Percentiles rank a stretch among this genome's conserved stretches.
These are phyloP conservation scores for Eumeta japonica DNA, from an alignment of 1,140 invertebrate genomes.

Conservation along the genomic window DNA sequence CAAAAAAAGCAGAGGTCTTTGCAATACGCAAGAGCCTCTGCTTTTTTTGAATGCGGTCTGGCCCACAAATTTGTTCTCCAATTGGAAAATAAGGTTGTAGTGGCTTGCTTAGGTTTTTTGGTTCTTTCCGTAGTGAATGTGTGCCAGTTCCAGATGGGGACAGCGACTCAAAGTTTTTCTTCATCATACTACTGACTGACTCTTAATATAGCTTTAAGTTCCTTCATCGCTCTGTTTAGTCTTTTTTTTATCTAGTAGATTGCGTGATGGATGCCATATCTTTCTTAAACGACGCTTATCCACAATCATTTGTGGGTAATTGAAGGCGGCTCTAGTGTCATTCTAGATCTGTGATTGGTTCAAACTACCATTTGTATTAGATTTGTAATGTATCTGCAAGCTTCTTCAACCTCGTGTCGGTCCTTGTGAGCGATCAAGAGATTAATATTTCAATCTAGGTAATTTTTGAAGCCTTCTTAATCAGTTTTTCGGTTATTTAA, in stretches of 20 bases:
- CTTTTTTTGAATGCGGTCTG: too few species aligned
- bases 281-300: constrained; percentile 8
- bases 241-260: constrained; percentile 3
- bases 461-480: constrained; percentile 5
- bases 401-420: constrained; percentile 3
- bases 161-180: background rate
- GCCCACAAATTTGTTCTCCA: too few species aligned
- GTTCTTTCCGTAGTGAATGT: constrained; percentile 1
- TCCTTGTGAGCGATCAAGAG: constrained; percentile 4
- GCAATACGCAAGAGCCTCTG: too few species aligned
- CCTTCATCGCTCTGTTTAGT: constrained; percentile 4
- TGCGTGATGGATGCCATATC: constrained; percentile 5
- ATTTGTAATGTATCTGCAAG: constrained; percentile 1
- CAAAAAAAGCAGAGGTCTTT: too few species aligned
- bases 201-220: constrained; percentile 2
- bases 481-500: constrained; percentile 8
- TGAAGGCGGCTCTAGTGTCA: background rate
- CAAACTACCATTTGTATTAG: constrained; percentile 4
- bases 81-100: background rate
- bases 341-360: background rate
- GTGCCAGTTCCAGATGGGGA: background rate
- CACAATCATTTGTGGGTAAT: background rate
- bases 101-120: background rate
- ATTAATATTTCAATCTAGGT: constrained; percentile 3
- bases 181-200: background rate